Base-by-base conservation (phyloP, 2,888 invertebrate species). In the Nemapogon koenigi region DNA sequence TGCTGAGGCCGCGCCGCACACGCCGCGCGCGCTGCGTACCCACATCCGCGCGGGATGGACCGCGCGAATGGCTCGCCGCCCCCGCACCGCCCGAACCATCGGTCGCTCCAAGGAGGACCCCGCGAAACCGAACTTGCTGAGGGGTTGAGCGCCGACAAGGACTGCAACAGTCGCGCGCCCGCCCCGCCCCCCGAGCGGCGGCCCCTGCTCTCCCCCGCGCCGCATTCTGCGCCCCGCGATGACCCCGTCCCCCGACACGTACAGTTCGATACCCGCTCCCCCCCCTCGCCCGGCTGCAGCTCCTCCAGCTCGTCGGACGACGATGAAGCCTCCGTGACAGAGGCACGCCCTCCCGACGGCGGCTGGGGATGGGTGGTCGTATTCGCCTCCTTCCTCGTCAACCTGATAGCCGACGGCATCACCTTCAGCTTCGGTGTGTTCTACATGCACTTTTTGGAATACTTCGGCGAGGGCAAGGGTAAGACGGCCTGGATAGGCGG, bases 291-390 rank as follows among this genome's bases (percentile, higher is more conserved):
- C 44, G 54, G 59, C 43, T 71, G 65, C 46, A 78, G 76, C 43
- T 70, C 71, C 35, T 81, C 81, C 31, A 82, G 82, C 33, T 83
- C 83, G 3, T 84, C 84, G 29, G 83, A 83, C 46, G 84, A 85
- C 41, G 85, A 85, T 41, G 78, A 86, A 29, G 81, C 82, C 8
- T 81, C 84, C 35, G 70, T 83, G 50, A 79, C 87, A 4, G 88
- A 88, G 59, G 84, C 87, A 1, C 72, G 86, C 14, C 87, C 90
- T 1, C 93, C 92, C 2, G 94, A 94, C 62, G 94, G 93, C 7
- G 94, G 94, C 10, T 94, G 90, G 89, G 94, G 94, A 3, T 96
- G 95, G 95, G 89, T 95, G 18, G 85, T 96, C 36, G 94, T 95
- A 0, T 86, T 89, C 43, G 92, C 92, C 16, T 88, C 93, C 0